Percentiles rank a stretch among this genome's conserved stretches.
Evolutionary conservation across 92 coral and sea anemone genomes (phyloP).

Genomic region (Porites lobata): DNA sequence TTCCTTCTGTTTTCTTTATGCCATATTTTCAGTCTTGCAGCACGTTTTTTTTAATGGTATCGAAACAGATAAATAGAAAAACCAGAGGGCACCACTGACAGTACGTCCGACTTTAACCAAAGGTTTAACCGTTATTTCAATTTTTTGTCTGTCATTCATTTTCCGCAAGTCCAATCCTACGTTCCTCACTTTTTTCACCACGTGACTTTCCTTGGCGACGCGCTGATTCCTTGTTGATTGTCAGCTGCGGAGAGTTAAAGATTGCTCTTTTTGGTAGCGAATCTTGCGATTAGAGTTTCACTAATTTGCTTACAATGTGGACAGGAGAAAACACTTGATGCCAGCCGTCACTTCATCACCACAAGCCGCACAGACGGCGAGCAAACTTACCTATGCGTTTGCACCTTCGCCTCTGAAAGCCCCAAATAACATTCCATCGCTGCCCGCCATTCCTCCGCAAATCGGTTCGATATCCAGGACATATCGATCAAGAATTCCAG

Average conservation of each 20-base stretch:
- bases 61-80: no score
- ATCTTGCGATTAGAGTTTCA: not conserved
- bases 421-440: conserved; percentile 40
- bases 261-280: conserved; percentile 4
- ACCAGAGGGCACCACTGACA: no score
- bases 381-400: conserved; percentile 48
- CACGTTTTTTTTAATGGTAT: no score
- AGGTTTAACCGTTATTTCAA: no score
- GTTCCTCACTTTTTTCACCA: not conserved
- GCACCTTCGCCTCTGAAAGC: conserved; percentile 50
- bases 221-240: conserved; percentile 26
- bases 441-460: conserved; percentile 37
- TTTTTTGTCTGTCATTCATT: not conserved
- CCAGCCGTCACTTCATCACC: conserved; percentile 20
- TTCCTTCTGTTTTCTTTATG: no score
- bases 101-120: no score
- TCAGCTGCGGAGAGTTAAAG: not conserved
- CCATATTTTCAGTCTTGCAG: no score
- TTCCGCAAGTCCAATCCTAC: not conserved
- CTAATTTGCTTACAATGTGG: conserved; percentile 2
- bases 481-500: conserved; percentile 57
- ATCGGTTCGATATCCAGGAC: conserved; percentile 43
- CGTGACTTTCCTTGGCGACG: conserved; percentile 56
- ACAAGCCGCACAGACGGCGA: conserved; percentile 46
- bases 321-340: conserved; percentile 45